These are phyloP conservation scores for Coptodon bakossiorum DNA, from an alignment of 2,113 vertebrate genomes.

Conservation along the genomic window DNA sequence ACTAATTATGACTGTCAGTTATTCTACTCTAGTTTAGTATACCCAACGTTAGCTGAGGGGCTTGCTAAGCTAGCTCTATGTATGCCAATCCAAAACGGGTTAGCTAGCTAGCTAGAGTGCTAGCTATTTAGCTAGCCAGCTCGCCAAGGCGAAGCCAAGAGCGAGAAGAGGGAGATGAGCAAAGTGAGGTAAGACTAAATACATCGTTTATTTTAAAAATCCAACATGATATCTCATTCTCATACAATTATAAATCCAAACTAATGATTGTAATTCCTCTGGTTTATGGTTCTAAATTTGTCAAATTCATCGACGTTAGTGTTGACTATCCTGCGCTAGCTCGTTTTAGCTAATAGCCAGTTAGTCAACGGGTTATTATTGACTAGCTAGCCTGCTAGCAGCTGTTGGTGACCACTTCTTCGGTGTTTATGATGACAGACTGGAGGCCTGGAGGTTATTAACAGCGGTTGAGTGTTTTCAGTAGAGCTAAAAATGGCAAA, in stretches of 20 bases:
- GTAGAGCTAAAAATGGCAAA: background rate
- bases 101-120: slow-evolving; percentile 57
- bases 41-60: slow-evolving; percentile 33
- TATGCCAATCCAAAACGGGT: slow-evolving; percentile 45
- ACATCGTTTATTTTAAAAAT: background rate
- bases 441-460: background rate
- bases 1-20: slow-evolving; percentile 15
- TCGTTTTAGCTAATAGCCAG: slow-evolving; percentile 34
- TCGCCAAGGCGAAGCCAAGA: slow-evolving; percentile 41
- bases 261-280: background rate
- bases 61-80: slow-evolving; percentile 53
- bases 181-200: slow-evolving; percentile 48
- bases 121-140: slow-evolving; percentile 53
- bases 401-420: background rate
- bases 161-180: slow-evolving; percentile 47
- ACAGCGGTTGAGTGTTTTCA: background rate
- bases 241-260: accelerated
- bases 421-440: background rate
- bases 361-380: slow-evolving; percentile 37
- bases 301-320: slow-evolving; percentile 28
- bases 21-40: slow-evolving; percentile 4
- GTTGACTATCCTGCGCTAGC: slow-evolving; percentile 8
- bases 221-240: accelerated
- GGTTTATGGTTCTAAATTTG: background rate
- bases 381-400: slow-evolving; percentile 11